phyloP scores from a whole-genome alignment of 2,113 vertebrate genomes.

The Herpetotheres cachinnans region DNA sequence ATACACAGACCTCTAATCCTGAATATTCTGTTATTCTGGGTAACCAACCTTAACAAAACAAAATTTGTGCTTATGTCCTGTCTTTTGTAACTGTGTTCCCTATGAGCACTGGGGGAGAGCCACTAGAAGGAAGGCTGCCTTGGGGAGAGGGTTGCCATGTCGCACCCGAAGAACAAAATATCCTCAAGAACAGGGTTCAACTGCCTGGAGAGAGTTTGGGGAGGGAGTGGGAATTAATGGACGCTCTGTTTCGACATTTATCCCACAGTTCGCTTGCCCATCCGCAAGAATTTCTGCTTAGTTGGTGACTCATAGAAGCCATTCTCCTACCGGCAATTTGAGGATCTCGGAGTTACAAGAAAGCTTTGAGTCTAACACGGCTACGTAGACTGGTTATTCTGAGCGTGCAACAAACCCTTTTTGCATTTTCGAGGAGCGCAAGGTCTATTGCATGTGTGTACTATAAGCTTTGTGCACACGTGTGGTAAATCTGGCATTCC shows the following conservation, averaged over 20 bases:
- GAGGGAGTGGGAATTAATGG: not conserved
- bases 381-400: not conserved
- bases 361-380: not conserved
- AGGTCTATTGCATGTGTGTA: not conserved
- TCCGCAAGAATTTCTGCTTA: not conserved
- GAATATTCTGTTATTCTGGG: not conserved
- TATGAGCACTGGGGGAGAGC: not conserved
- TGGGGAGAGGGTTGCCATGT: not conserved
- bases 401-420: not conserved
- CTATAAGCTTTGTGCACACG: not conserved
- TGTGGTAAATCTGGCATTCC: rapidly evolving
- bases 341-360: not conserved
- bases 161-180: not conserved
- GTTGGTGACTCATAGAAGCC: not conserved
- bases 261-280: not conserved
- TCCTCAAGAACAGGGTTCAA: not conserved
- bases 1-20: not conserved
- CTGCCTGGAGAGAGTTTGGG: not conserved
- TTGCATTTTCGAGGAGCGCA: not conserved
- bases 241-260: not conserved
- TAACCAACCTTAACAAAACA: not conserved
- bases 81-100: not conserved
- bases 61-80: not conserved
- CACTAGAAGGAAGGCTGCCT: not conserved
- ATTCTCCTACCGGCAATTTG: not conserved